Base-by-base conservation (phyloP, 2,888 invertebrate species). In the Gandaritis pyraliata region DNA sequence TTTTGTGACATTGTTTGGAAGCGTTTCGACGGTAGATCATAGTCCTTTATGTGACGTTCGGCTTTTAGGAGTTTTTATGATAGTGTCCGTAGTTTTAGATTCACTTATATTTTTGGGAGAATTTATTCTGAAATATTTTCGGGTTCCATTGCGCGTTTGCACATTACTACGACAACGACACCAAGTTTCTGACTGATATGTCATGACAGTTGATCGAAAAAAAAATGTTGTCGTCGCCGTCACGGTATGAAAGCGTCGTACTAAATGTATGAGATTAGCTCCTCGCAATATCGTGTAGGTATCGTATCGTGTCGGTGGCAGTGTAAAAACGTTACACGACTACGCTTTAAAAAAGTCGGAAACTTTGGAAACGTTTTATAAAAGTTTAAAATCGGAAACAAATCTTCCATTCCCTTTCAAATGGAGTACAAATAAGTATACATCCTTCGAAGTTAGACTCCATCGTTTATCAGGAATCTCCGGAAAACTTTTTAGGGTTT, bases 401-500 rank as follows among this genome's bases (percentile, higher is more conserved):
- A 65, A 60, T 59, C 55, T 54, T 51, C 52, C 38, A 64, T 64
- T 69, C 65, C 64, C 79, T 80, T 80, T 81, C 82, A 83, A 86
- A 87, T 84, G 82, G 82, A 86, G 82, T 81, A 87, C 86, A 87
- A 88, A 86, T 85, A 88, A 86, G 85, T 83, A 43, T 43, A 87
- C 82, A 81, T 74, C 80, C 75, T 72, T 72, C 76, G 80, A 87
- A 88, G 85, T 87, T 86, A 78, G 78, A 79, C 82, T 74, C 79
- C 74, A 75, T 77, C 84, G 86, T 83, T 88, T 89, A 90, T 89
- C 90, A 85, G 72, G 80, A 83, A 87, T 87, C 88, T 89, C 86
- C 78, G 80, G 72, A 53, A 76, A 88, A 90, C 81, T 90, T 90
- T 88, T 87, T 86, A 87, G 84, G 81, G 85, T 89, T 88, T 88